These are phyloP conservation scores for Chrysopilus asiliformis DNA, from an alignment of 2,888 invertebrate genomes.

Conservation along the genomic window DNA sequence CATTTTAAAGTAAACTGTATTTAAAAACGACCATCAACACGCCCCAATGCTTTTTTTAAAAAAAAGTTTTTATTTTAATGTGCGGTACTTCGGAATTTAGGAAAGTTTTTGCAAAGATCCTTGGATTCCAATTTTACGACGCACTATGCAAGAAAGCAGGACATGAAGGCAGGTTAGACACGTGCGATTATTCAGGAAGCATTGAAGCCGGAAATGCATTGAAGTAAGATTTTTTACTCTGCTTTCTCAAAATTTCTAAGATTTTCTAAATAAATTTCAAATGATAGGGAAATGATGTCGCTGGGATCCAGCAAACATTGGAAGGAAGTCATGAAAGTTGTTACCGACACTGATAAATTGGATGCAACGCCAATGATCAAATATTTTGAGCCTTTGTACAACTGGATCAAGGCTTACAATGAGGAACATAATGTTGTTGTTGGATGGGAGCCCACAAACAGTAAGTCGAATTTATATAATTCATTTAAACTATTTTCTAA, in stretches of 20 bases:
- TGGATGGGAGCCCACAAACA: slow-evolving; percentile 42
- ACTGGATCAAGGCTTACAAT: slow-evolving; percentile 62
- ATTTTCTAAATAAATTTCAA: slow-evolving; percentile 20
- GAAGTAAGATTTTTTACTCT: slow-evolving; percentile 18
- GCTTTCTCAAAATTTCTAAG: not conserved
- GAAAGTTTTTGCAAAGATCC: slow-evolving; percentile 55
- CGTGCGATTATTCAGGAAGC: slow-evolving; percentile 74
- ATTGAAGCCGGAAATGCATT: slow-evolving; percentile 61
- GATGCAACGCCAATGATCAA: slow-evolving; percentile 61
- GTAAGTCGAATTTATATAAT: slow-evolving; percentile 7
- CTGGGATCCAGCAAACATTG: slow-evolving; percentile 62
- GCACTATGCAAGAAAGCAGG: slow-evolving; percentile 59
- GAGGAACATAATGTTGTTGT: slow-evolving; percentile 45
- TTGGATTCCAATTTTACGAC: slow-evolving; percentile 65
- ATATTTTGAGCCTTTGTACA: slow-evolving; percentile 63
- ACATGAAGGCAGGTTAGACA: slow-evolving; percentile 65
- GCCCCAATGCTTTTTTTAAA: slow-evolving; percentile 45
- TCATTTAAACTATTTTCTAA: not conserved
- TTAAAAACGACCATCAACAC: not conserved
- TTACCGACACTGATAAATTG: slow-evolving; percentile 64
- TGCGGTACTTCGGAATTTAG: too few species aligned
- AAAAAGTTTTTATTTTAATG: not conserved
- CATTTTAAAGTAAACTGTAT: too few species aligned
- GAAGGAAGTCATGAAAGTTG: slow-evolving; percentile 67
- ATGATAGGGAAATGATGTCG: slow-evolving; percentile 49